These are phyloP conservation scores for Meleagris gallopavo DNA, from an alignment of 2,113 vertebrate species.

Conservation along the genomic window DNA sequence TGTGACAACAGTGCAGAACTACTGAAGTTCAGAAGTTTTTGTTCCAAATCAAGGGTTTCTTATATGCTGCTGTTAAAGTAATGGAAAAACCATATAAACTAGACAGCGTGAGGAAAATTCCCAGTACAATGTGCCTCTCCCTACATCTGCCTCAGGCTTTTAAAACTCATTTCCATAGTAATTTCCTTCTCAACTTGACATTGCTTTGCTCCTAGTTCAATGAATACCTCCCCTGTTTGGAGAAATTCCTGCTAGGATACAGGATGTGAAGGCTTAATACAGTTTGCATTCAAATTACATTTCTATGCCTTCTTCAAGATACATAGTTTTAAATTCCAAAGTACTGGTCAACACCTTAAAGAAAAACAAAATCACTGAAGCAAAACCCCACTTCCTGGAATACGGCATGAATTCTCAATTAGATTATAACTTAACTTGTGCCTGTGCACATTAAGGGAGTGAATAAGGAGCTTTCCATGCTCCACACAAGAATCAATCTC, in stretches of 20 bases:
- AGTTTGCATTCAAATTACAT: conserved; percentile 50
- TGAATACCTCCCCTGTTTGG: conserved; percentile 65
- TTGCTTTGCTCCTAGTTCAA: conserved; percentile 62
- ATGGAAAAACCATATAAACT: conserved; percentile 31
- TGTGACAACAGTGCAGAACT: not conserved
- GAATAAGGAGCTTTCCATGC: not conserved
- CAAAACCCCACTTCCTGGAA: not conserved
- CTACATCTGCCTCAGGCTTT: conserved; percentile 61
- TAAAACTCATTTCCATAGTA: conserved; percentile 71
- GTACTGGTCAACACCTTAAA: conserved; percentile 50
- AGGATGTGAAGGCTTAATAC: conserved; percentile 54
- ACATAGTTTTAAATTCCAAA: conserved; percentile 45
- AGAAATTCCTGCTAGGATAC: conserved; percentile 66
- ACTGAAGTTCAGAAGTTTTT: not conserved
- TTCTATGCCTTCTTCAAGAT: conserved; percentile 43
- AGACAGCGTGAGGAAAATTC: conserved; percentile 34
- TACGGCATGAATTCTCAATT: conserved; percentile 20
- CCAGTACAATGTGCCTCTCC: conserved; percentile 45
- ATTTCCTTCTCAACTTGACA: conserved; percentile 69
- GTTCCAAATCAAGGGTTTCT: conserved; percentile 22
- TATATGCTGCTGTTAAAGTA: conserved; percentile 16
- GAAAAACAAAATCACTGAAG: conserved; percentile 35
- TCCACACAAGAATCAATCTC: not conserved
- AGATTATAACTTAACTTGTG: conserved; percentile 6
- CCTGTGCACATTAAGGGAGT: not conserved